Evolutionary conservation across 2,797 vertebrate species (phyloP).

Genomic region (Pangasius larnaudii): DNA sequence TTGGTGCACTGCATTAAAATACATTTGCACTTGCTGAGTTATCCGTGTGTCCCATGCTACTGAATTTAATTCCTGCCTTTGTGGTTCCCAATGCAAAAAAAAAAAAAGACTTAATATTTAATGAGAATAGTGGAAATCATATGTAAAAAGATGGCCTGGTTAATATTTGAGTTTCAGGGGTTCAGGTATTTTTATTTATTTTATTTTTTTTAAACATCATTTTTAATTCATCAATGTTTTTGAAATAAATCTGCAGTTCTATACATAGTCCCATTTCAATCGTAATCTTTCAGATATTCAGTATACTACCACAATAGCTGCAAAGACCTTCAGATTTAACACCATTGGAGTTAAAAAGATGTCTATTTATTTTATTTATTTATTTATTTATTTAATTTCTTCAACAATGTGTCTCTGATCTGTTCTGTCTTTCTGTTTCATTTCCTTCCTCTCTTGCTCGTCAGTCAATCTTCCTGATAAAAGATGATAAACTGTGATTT

Average conservation of each 20-base stretch:
- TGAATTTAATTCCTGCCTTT: background rate
- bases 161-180: background rate
- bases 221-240: background rate
- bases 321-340: background rate
- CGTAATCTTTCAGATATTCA: background rate
- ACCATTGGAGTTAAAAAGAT: background rate
- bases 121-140: background rate
- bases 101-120: background rate
- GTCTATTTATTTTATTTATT: too few species aligned
- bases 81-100: background rate
- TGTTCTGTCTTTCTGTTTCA: constrained; percentile 9
- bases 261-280: background rate
- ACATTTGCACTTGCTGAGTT: background rate
- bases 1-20: background rate
- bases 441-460: constrained; percentile 4
- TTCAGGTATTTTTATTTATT: background rate
- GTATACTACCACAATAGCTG: background rate
- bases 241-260: background rate
- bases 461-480: constrained; percentile 19
- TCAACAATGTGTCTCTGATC: background rate
- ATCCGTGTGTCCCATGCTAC: background rate
- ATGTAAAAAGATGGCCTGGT: background rate
- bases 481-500: constrained; percentile 28
- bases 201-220: background rate
- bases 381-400: background rate